Evolutionary conservation across 2,797 vertebrate species (phyloP), one percentile per base, ranked within the genome.

Genomic region (Emydoidea blandingii): DNA sequence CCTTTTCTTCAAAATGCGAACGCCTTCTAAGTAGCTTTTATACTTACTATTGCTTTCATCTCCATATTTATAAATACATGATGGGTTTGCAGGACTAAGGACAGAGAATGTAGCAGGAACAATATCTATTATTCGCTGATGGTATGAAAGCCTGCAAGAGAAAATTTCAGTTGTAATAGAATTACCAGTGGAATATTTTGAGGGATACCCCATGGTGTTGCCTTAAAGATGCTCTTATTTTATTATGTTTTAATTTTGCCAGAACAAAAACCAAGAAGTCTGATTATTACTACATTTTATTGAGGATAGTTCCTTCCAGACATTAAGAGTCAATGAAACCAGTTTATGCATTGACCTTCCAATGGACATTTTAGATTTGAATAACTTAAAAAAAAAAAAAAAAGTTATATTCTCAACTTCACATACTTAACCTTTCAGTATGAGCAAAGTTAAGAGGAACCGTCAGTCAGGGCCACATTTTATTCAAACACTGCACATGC

Each of bases 111-210:
- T 98, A 65, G 99, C 96, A 83, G 99, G 99, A 96, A 99, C 99
- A 85, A 99, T 98, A 98, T 99, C 99, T 97, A 99, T 98, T 91
- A 99, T 99, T 87, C 99, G 97, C 96, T 99, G 99, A 97, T 99
- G 99, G 96, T 99, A 99, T 3, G 99, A 99, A 91, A 99, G 99
- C 96, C 99, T 99, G 97, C 2, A 96, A 97, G 81, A 92, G 79
- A 74, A 12, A 93, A 90, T 49, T 94, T 95, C 52, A 79, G 90
- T 16, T 89, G 54, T 14, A 89, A 82, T 27, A 96, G 57, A 93
- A 74, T 92, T 79, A 95, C 86, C 87, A 93, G 18, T 2, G 29
- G 15, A 94, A 1, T 53, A 85, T 62, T 7, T 86, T 4, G 16
- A 85, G 3, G 19, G 6, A 8, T 83, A 79, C 81, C 59, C 56